Conservation (phyloP, 1,140 invertebrate genomes). For the Sinella curviseta region DNA sequence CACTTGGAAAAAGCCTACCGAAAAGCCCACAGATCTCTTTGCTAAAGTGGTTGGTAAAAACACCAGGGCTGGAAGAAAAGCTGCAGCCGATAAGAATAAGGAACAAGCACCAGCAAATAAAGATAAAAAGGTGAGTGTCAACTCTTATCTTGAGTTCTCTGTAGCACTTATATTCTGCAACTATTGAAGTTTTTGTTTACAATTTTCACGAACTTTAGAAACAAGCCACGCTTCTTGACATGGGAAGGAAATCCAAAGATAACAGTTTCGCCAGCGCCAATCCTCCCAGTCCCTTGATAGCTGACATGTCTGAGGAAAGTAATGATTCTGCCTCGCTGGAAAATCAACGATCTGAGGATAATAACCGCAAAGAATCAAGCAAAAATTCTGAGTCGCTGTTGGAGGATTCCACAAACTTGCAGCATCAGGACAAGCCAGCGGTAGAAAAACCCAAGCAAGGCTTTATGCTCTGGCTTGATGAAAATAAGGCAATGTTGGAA, state of each 20-base stretch:
- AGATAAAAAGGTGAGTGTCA: neutral
- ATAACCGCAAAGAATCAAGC: slow-evolving; percentile 19
- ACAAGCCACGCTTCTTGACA: slow-evolving; percentile 37
- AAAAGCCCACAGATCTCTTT: slow-evolving; percentile 36
- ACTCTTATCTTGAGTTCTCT: too few relatives aligned
- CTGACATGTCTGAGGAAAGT: neutral
- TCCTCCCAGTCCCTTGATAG: slow-evolving; percentile 27
- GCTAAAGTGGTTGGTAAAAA: neutral
- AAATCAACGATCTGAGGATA: slow-evolving; percentile 50
- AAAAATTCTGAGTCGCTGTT: slow-evolving; percentile 45
- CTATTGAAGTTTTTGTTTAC: too few relatives aligned
- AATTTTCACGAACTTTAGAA: slow-evolving; percentile 27
- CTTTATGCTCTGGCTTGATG: slow-evolving; percentile 62
- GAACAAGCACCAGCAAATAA: neutral
- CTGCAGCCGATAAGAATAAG: neutral
- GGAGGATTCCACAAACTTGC: slow-evolving; percentile 19
- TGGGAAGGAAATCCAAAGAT: slow-evolving; percentile 9
- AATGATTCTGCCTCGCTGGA: neutral
- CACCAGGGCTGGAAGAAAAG: neutral
- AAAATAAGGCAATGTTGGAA: slow-evolving; percentile 60
- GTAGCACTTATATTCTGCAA: too few relatives aligned
- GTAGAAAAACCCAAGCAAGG: slow-evolving; percentile 51
- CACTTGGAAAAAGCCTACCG: slow-evolving; percentile 44
- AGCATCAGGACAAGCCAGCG: slow-evolving; percentile 47
- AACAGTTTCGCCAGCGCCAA: neutral